A percentile compares a stretch with the other conserved stretches of the same genome.
Evolutionary conservation across 2,113 vertebrate species (phyloP).

Genomic region (Phycodurus eques): DNA sequence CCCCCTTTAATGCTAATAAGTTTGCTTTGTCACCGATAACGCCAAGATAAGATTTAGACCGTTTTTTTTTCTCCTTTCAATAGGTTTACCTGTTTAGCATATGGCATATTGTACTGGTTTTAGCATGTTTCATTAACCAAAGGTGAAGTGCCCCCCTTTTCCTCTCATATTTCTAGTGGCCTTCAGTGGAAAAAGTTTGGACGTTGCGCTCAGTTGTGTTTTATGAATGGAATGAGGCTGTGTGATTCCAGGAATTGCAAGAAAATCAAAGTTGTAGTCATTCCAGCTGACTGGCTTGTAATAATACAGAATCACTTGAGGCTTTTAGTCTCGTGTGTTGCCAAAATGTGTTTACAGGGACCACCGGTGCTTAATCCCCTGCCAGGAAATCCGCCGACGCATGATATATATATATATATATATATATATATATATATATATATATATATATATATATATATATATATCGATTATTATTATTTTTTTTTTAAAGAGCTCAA

Average conservation of each 20-base stretch:
- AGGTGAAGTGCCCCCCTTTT: too few species aligned
- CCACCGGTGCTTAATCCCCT: slow-evolving; percentile 19
- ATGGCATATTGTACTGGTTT: too few species aligned
- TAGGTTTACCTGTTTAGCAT: too few species aligned
- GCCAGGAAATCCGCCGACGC: slow-evolving; percentile 23
- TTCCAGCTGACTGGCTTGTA: slow-evolving; percentile 4
- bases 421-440: not conserved
- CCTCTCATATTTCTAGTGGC: not conserved
- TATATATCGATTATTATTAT: too few species aligned
- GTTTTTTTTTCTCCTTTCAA: too few species aligned
- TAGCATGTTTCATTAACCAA: too few species aligned
- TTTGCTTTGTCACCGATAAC: too few species aligned
- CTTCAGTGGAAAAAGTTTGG: not conserved
- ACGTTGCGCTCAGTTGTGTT: slow-evolving; percentile 21
- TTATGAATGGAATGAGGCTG: slow-evolving; percentile 50
- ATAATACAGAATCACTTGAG: slow-evolving; percentile 6
- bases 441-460: not conserved
- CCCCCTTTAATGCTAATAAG: too few species aligned
- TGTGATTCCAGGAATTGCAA: slow-evolving; percentile 19
- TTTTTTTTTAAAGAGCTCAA: slow-evolving; percentile 6
- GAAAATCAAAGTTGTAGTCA: slow-evolving; percentile 7
- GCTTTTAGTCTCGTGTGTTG: slow-evolving; percentile 6
- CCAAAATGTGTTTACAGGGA: slow-evolving; percentile 25
- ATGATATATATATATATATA: not conserved
- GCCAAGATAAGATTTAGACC: too few species aligned